phyloP scores from a whole-genome alignment of 2,888 invertebrate species.

The Lymantria dispar region DNA sequence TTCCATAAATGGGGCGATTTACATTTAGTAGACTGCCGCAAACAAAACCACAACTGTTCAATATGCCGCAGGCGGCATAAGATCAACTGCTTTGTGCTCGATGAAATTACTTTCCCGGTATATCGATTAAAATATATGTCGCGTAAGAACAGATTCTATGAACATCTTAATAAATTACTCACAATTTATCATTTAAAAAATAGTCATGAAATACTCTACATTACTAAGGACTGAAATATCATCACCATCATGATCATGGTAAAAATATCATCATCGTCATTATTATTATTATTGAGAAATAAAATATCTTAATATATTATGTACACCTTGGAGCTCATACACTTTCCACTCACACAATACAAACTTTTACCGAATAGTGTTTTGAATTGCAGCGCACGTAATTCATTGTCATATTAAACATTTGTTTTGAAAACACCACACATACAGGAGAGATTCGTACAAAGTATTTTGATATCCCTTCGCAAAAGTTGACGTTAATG shows the following conservation, averaged over 20 bases:
- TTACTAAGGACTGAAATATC: too few species aligned
- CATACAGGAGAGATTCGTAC: slow-evolving; percentile 8
- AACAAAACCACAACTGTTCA: slow-evolving; percentile 42
- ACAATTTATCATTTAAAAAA: not conserved
- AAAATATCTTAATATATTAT: too few species aligned
- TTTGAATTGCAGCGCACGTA: not conserved
- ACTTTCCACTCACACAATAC: too few species aligned
- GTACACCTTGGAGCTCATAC: too few species aligned
- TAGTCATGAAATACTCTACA: not conserved
- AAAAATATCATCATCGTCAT: too few species aligned
- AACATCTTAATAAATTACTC: not conserved
- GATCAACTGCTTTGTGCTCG: slow-evolving; percentile 8
- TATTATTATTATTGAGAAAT: too few species aligned
- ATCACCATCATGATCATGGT: too few species aligned
- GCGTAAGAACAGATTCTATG: not conserved
- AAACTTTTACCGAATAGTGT: not conserved
- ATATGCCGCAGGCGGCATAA: slow-evolving; percentile 24
- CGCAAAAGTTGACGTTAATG: slow-evolving; percentile 24
- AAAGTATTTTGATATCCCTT: slow-evolving; percentile 16
- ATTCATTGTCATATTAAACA: not conserved
- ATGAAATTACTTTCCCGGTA: slow-evolving; percentile 2
- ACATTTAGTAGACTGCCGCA: slow-evolving; percentile 32
- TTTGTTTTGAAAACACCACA: slow-evolving; percentile 8
- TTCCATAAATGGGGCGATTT: slow-evolving; percentile 42
- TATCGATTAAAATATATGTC: not conserved